These are phyloP conservation scores for Oreortyx pictus DNA, from an alignment of 2,797 vertebrate genomes.

Conservation along the genomic window DNA sequence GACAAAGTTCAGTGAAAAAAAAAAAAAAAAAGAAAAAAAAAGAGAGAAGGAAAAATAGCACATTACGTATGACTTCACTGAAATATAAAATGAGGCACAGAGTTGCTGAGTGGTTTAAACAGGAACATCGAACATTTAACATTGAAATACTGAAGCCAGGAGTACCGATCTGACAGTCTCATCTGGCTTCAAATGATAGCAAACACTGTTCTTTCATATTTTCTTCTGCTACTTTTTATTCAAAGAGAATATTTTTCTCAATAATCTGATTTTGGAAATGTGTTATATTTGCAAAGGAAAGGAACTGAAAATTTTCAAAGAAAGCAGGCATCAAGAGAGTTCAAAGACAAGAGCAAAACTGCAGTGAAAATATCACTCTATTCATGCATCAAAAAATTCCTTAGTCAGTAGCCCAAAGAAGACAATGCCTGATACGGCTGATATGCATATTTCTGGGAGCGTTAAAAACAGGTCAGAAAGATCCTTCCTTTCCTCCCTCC, in stretches of 20 bases:
- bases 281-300: neutral
- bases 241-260: neutral
- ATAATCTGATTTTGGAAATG: neutral
- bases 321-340: neutral
- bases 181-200: neutral
- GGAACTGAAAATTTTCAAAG: neutral
- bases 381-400: neutral
- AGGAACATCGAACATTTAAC: neutral
- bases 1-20: neutral
- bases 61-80: neutral
- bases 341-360: neutral
- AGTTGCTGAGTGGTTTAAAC: conserved; percentile 14
- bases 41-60: neutral
- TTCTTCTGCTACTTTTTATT: neutral
- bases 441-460: neutral
- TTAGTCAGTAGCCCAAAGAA: neutral
- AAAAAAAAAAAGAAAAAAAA: neutral
- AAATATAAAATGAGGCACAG: neutral
- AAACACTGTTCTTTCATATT: neutral
- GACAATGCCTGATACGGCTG: neutral
- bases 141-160: conserved; percentile 9
- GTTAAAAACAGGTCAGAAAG: neutral
- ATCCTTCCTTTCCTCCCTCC: neutral
- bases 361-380: neutral
- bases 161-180: neutral